phyloP scores from a whole-genome alignment of 2,797 vertebrate genomes.

The Champsocephalus esox region DNA sequence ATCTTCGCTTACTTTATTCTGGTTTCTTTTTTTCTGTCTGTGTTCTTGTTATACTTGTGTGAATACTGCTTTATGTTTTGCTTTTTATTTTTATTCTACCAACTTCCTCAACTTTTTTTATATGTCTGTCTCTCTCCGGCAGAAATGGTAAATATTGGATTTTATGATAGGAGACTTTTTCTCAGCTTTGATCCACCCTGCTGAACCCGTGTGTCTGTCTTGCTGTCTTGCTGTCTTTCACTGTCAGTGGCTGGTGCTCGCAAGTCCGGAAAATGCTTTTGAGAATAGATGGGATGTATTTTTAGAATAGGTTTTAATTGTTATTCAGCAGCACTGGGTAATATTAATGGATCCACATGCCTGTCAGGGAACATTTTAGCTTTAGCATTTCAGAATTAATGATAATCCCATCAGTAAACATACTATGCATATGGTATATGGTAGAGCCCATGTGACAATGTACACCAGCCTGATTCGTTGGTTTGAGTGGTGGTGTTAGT shows the following conservation, averaged over 20 bases:
- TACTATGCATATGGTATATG: neutral
- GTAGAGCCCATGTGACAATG: neutral
- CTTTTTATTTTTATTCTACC: neutral
- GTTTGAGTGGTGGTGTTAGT: too few relatives aligned
- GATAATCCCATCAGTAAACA: neutral
- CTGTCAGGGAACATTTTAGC: slow-evolving; percentile 6
- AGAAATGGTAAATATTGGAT: neutral
- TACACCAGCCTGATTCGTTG: too few relatives aligned
- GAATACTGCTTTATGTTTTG: neutral
- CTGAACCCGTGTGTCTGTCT: slow-evolving; percentile 1
- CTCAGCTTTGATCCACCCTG: slow-evolving; percentile 6
- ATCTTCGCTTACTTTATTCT: too few relatives aligned
- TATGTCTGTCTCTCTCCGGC: neutral
- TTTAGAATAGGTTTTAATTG: slow-evolving; percentile 18
- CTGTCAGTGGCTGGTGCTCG: neutral
- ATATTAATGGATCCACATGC: slow-evolving; percentile 2
- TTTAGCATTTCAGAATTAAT: neutral
- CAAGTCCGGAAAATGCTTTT: slow-evolving; percentile 9
- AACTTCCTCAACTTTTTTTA: neutral
- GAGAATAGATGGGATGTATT: slow-evolving; percentile 13
- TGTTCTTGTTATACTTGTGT: neutral
- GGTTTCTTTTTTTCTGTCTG: slow-evolving; percentile 4
- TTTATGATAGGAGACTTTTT: slow-evolving; percentile 21
- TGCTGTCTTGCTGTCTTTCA: slow-evolving; percentile 14
- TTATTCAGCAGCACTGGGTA: slow-evolving; percentile 4